Evolutionary conservation across 2,888 invertebrate species (phyloP).

Genomic region (Zaprionus obscuricornis): DNA sequence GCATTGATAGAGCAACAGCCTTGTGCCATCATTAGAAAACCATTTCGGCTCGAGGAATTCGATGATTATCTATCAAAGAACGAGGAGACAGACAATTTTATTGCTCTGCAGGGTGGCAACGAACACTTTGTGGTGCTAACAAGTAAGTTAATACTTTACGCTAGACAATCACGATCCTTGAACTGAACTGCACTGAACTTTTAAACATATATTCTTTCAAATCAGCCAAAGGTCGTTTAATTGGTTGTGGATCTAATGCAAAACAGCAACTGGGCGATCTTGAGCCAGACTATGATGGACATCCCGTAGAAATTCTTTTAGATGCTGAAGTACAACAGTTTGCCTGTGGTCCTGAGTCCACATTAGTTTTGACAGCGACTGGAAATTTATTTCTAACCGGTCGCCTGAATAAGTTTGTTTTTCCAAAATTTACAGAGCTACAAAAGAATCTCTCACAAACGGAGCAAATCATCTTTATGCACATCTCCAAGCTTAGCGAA

Average conservation of each 20-base stretch:
- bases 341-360: slow-evolving; percentile 81
- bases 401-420: slow-evolving; percentile 80
- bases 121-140: slow-evolving; percentile 82
- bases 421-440: slow-evolving; percentile 81
- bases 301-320: slow-evolving; percentile 79
- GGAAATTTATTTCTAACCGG: slow-evolving; percentile 81
- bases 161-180: no score
- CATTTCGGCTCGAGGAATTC: slow-evolving; percentile 81
- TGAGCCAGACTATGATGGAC: slow-evolving; percentile 59
- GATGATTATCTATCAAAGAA: slow-evolving; percentile 78
- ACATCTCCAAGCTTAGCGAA: slow-evolving; percentile 82
- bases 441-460: slow-evolving; percentile 79
- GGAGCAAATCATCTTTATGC: slow-evolving; percentile 81
- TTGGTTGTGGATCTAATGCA: slow-evolving; percentile 81
- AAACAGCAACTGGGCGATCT: slow-evolving; percentile 79
- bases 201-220: no score
- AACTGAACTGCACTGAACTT: no score
- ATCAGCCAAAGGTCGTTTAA: slow-evolving; percentile 80
- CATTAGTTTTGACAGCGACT: slow-evolving; percentile 80
- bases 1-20: slow-evolving; percentile 67
- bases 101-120: slow-evolving; percentile 80
- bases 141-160: slow-evolving; percentile 81
- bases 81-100: slow-evolving; percentile 81
- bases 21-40: slow-evolving; percentile 79
- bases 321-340: slow-evolving; percentile 78